Base-by-base conservation (phyloP, 1,140 invertebrate genomes). In the Temnothorax curvispinosus region DNA sequence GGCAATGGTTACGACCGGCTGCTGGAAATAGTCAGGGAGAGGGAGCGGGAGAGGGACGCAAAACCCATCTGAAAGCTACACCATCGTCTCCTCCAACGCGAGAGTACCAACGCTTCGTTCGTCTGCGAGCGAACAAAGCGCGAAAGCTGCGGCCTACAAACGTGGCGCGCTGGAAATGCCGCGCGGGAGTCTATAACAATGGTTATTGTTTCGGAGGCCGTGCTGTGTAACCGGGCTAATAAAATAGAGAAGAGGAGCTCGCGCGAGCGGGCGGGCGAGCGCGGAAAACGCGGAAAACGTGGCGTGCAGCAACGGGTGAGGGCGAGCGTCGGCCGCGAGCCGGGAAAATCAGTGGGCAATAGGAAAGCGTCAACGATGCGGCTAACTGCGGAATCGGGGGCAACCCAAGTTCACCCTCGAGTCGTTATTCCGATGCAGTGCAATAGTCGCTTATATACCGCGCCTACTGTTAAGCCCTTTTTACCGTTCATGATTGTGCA, bases 141-240 rank as follows among this genome's bases (percentile, higher is more conserved):
- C n/a, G 69, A 84, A 27, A 86, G 87, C 77, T 80, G 72, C 86
- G 69, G 67, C 71, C 77, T 84, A 65, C 86, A 88, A 88, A 88
- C 71, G 71, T 64, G n/a, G 32, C 62, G 60, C 71, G 82, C 86
- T 89, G 78, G 18, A 90, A 92, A 84, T 89, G 72, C 84, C 75
- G 86, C 72, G 60, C 87, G 88, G 84, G 89, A 91, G 90, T 84
- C 91, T 86, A 27, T 1, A 91, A 93, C 92, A 94, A 94, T 92
- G 91, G 90, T 93, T 93, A 94, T 94, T 93, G 92, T 93, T 92
- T 91, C 72, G 54, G 47, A 54, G 27, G 27, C 41, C 67, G 32
- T 58, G 50, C 82, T 64, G 52, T 87, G 87, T 92, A 92, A 92
- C 89, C 88, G 78, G 82, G 50, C 87, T 92, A 92, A 93, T 94